Percentiles rank a stretch among this genome's conserved stretches.
Evolutionary conservation across 2,888 invertebrate genomes (phyloP).

Genomic region (Mesoligia furuncula): DNA sequence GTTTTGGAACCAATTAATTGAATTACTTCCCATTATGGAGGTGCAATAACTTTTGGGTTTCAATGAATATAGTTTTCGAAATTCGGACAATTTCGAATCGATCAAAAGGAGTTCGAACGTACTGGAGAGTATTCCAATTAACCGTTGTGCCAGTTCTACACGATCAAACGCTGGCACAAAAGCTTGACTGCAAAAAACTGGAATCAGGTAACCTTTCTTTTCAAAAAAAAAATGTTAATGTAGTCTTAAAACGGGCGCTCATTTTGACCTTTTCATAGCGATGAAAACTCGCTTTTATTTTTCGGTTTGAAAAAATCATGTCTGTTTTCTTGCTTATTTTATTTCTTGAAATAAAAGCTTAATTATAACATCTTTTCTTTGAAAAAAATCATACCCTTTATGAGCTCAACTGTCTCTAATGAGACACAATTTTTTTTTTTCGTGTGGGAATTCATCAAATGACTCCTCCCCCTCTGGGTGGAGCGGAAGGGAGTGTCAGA

Average conservation of each 20-base stretch:
- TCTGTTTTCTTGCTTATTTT: not conserved
- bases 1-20: slow-evolving; percentile 48
- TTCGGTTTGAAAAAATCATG: not conserved
- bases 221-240: not conserved
- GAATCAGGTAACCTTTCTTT: not conserved
- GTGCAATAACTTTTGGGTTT: slow-evolving; percentile 61
- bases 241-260: not conserved
- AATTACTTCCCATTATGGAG: slow-evolving; percentile 56
- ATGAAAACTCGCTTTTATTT: not conserved
- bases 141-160: slow-evolving; percentile 41
- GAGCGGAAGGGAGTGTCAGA: no score
- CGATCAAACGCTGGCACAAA: slow-evolving; percentile 33
- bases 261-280: not conserved
- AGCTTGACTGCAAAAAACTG: not conserved
- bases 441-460: no score
- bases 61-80: slow-evolving; percentile 61
- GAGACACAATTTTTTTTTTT: no score
- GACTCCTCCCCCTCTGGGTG: no score
- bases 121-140: slow-evolving; percentile 60
- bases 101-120: slow-evolving; percentile 55
- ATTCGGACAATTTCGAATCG: slow-evolving; percentile 54
- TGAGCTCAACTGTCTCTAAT: no score
- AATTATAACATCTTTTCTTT: no score
- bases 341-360: no score
- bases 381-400: no score